phyloP scores from a whole-genome alignment of 2,888 invertebrate genomes.

The Acleris holmiana region DNA sequence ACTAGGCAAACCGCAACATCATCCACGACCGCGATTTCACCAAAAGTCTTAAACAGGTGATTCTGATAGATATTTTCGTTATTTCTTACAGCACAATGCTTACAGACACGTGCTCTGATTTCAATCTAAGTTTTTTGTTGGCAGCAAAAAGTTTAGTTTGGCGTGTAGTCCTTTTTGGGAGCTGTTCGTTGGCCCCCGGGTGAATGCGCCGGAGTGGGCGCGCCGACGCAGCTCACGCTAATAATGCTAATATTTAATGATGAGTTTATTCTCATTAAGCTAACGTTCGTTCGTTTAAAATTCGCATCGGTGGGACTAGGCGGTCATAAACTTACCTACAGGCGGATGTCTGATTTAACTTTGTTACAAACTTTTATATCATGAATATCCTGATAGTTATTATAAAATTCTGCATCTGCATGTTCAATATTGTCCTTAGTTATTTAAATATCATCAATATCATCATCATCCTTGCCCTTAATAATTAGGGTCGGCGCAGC shows the following conservation, averaged over 20 bases:
- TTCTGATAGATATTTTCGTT: slow-evolving; percentile 21
- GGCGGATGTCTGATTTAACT: slow-evolving; percentile 3
- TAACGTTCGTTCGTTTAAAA: slow-evolving; percentile 17
- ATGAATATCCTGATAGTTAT: no score
- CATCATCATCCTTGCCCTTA: no score
- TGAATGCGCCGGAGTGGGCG: slow-evolving; percentile 65
- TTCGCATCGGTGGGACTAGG: slow-evolving; percentile 4
- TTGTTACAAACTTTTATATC: no score
- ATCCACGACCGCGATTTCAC: slow-evolving; percentile 5
- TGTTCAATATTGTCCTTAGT: no score
- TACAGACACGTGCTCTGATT: slow-evolving; percentile 49
- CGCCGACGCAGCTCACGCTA: slow-evolving; percentile 49
- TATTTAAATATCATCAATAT: no score
- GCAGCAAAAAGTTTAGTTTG: slow-evolving; percentile 35
- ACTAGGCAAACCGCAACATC: background rate
- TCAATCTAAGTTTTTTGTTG: slow-evolving; percentile 47
- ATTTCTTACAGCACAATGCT: slow-evolving; percentile 42
- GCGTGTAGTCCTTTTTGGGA: slow-evolving; percentile 47
- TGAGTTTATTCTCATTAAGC: slow-evolving; percentile 42
- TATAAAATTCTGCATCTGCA: no score
- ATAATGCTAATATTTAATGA: slow-evolving; percentile 48
- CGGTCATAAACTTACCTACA: slow-evolving; percentile 3
- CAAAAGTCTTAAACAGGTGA: slow-evolving; percentile 24
- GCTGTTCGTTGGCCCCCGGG: slow-evolving; percentile 61
- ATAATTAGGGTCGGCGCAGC: no score